Evolutionary conservation across 2,797 vertebrate species (phyloP).

Genomic region (Rhinoraja longicauda): DNA sequence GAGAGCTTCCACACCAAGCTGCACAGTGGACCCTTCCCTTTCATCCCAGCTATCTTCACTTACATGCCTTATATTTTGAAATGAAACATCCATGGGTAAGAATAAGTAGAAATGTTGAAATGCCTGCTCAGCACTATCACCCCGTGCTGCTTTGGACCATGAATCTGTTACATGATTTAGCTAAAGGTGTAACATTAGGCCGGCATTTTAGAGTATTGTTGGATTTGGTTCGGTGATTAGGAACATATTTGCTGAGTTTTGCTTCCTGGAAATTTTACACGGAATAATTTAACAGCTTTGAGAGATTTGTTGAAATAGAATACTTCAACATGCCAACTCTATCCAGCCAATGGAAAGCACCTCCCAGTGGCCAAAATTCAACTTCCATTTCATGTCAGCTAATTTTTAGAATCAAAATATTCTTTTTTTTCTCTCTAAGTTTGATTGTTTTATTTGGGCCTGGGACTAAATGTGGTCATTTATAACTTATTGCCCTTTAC

Average conservation of each 20-base stretch:
- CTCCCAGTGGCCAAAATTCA: neutral
- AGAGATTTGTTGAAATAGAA: neutral
- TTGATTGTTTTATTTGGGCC: neutral
- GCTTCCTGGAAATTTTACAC: neutral
- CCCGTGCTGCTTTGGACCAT: neutral
- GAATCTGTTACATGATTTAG: neutral
- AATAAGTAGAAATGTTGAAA: neutral
- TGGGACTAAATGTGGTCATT: neutral
- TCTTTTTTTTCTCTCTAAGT: neutral
- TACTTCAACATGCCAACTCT: neutral
- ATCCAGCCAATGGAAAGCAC: neutral
- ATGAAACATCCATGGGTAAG: neutral
- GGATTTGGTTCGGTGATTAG: neutral
- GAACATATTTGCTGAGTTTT: neutral
- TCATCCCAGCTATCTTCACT: neutral
- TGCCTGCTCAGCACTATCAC: neutral
- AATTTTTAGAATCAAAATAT: neutral
- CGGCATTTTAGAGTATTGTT: neutral
- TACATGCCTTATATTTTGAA: neutral
- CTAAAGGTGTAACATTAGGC: neutral
- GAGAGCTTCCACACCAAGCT: neutral
- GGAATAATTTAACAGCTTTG: neutral
- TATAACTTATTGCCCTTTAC: neutral
- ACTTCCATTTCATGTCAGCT: neutral
- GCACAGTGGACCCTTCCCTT: neutral